These are phyloP conservation scores for Heliconius hewitsoni DNA, from an alignment of 1,140 invertebrate genomes.

Conservation along the genomic window DNA sequence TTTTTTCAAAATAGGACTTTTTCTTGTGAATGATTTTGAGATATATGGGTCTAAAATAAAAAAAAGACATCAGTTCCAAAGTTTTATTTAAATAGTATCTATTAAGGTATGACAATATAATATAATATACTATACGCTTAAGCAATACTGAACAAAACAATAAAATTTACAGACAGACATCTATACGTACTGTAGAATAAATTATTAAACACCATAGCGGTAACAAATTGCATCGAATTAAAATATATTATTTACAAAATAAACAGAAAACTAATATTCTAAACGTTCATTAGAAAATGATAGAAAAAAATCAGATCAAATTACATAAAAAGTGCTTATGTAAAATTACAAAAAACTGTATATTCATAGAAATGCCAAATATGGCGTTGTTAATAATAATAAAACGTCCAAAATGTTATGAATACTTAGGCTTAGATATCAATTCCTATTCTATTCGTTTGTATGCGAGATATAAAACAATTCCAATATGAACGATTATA, in stretches of 20 bases:
- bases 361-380: constrained; percentile 9
- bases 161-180: constrained; percentile 77
- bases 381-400: constrained; percentile 2
- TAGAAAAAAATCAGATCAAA: constrained; percentile 35
- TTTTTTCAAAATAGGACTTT: too few relatives aligned
- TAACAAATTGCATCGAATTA: constrained; percentile 65
- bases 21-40: too few relatives aligned
- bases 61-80: constrained; percentile 37
- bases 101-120: constrained; percentile 61
- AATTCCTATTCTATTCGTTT: constrained; percentile 12
- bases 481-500: constrained; percentile 7
- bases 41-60: not conserved
- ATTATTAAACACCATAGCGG: constrained; percentile 55
- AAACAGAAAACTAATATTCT: constrained; percentile 15
- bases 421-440: constrained; percentile 15
- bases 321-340: constrained; percentile 25
- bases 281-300: constrained; percentile 5
- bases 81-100: constrained; percentile 70
- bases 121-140: constrained; percentile 66
- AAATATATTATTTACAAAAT: constrained; percentile 19
- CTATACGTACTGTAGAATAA: constrained; percentile 64
- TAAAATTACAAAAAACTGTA: constrained; percentile 13
- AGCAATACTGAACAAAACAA: constrained; percentile 76
- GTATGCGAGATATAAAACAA: constrained; percentile 12
- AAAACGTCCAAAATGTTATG: constrained; percentile 2